Conservation (phyloP, 1,140 invertebrate genomes). For the Carposina sasakii region DNA sequence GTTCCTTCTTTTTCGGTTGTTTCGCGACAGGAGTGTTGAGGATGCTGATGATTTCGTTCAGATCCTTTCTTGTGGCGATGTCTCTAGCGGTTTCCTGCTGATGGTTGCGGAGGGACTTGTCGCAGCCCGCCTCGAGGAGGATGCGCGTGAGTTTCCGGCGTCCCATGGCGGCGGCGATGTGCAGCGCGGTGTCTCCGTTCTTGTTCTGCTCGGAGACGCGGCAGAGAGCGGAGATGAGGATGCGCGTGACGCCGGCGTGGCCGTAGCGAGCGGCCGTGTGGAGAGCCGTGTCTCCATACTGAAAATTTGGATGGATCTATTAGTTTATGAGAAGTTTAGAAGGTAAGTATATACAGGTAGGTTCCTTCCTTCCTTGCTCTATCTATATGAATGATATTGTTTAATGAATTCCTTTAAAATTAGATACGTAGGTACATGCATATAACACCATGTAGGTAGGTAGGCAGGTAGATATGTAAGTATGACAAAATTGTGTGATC, state of each 20-base stretch:
- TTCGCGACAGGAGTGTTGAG: constrained; percentile 77
- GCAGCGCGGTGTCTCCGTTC: constrained; percentile 95
- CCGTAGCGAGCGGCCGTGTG: constrained; percentile 96
- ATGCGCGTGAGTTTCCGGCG: constrained; percentile 93
- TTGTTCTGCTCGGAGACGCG: constrained; percentile 94
- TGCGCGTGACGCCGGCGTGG: constrained; percentile 95
- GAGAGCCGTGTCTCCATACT: constrained; percentile 96
- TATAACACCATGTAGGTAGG: too few species aligned
- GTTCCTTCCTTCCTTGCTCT: too few species aligned
- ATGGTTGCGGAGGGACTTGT: constrained; percentile 87
- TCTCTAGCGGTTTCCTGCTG: constrained; percentile 93
- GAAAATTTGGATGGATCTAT: too few species aligned
- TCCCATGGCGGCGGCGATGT: constrained; percentile 95
- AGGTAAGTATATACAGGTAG: too few species aligned
- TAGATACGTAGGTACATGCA: too few species aligned
- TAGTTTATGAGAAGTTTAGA: too few species aligned
- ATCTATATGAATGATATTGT: too few species aligned
- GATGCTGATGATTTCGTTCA: constrained; percentile 86
- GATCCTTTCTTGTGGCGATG: constrained; percentile 90
- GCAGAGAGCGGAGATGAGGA: constrained; percentile 92
- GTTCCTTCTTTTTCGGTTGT: constrained; percentile 64
- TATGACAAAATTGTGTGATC: too few species aligned
- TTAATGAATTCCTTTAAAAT: too few species aligned
- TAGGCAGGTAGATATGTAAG: too few species aligned
- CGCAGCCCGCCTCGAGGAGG: constrained; percentile 89